These are phyloP conservation scores for Tortrix viridana DNA, from an alignment of 2,888 invertebrate species.

Conservation along the genomic window DNA sequence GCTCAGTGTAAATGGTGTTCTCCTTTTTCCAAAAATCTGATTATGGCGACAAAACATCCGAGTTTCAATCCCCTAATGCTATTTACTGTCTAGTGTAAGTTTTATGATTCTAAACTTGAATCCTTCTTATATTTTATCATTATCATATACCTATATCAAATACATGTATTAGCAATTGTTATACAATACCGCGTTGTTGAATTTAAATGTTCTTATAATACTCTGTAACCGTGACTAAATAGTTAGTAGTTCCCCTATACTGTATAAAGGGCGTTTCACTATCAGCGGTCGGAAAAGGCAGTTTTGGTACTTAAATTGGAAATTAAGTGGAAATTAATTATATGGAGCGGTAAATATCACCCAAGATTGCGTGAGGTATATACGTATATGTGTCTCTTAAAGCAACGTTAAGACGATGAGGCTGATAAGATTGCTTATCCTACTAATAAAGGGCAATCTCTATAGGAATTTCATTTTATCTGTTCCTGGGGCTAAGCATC, in stretches of 20 bases:
- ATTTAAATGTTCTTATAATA: conserved; percentile 54
- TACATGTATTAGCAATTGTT: conserved; percentile 40
- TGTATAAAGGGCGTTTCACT: conserved; percentile 36
- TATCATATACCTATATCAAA: conserved; percentile 35
- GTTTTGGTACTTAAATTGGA: no score
- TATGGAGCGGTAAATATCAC: no score
- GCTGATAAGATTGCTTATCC: no score
- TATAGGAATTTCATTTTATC: no score
- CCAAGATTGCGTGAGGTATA: no score
- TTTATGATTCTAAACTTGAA: conserved; percentile 70
- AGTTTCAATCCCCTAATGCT: conserved; percentile 39
- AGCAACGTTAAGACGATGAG: no score
- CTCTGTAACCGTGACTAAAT: conserved; percentile 45
- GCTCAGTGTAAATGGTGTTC: no score
- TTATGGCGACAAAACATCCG: conserved; percentile 5
- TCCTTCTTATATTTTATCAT: conserved; percentile 61
- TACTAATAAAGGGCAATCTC: no score
- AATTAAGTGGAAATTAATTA: no score
- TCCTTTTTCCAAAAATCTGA: not conserved
- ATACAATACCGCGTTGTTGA: conserved; percentile 53
- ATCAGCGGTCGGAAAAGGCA: not conserved
- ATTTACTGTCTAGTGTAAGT: conserved; percentile 67
- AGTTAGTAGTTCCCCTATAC: conserved; percentile 33
- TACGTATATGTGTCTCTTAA: no score
- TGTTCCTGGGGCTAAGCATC: no score